Evolutionary conservation across 2,888 invertebrate species (phyloP), one percentile per base, ranked within the genome.

Genomic region (Steinernema scapterisci): DNA sequence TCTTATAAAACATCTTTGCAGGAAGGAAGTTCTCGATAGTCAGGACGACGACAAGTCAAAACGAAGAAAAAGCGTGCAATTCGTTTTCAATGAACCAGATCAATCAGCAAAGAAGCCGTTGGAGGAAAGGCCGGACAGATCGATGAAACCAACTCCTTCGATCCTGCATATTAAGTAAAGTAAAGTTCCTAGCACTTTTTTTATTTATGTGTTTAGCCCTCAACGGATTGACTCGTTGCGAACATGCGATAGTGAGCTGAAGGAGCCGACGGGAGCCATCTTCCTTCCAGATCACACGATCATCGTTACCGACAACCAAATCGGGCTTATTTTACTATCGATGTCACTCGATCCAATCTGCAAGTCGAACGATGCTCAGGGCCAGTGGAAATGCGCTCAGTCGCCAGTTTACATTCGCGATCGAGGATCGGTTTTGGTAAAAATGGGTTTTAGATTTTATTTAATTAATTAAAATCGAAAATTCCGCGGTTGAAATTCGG

Each of bases 241-340:
- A 63, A 63, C 63, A 1, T 63, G 63, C 27, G 31, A 63, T 31
- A 31, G 31, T 3, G 63, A 63, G n/a, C 63, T 63, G 31, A 63
- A 63, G 16, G 63, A 63, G 38, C 63, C 63, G 6, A 63, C 63
- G 9, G 63, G 63, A 1, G 63, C 63, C 31, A 63, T 63, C 13
- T 63, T 63, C 19, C 63, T 63, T n/a, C 63, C 63, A 7, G 63
- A 63, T 31, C 63, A 63, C 63, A 63, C 63, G 31, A 31, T 63
- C 63, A 63, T 63, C 16, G 63, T 63, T 3, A 63, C 63, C 9
- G 63, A 63, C 31, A 63, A 63, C 19, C 63, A 63, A 25, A 63
- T 63, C 9, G 63, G 63, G 1, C 63, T 63, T 3, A 63, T 63
- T 13, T 31, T 63, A 1, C 63, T 63, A 2, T 63, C 63, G 27